Percentiles rank a stretch among this genome's conserved stretches.
Conservation (phyloP, 30 jellyfish, hydroid and myxozoan genomes). For the Sanderia malayensis region DNA sequence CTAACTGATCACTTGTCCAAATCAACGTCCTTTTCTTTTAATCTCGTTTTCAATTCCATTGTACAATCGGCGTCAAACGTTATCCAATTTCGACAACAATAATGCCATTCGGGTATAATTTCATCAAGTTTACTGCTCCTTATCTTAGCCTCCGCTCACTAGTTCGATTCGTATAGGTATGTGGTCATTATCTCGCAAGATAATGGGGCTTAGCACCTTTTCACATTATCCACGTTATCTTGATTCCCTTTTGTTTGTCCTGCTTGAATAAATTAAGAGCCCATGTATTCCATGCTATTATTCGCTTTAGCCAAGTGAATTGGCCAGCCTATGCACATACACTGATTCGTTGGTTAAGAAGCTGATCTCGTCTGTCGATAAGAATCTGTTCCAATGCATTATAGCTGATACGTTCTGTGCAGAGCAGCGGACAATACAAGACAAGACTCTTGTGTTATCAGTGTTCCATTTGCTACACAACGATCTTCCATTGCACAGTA, state of each 20-base stretch:
- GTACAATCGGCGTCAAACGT: constrained; percentile 52
- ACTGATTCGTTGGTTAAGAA: too few relatives aligned
- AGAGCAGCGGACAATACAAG: too few relatives aligned
- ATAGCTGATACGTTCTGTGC: too few relatives aligned
- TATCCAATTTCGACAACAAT: constrained; percentile 53
- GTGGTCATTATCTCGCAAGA: too few relatives aligned
- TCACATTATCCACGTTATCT: not conserved
- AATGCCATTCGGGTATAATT: constrained; percentile 27
- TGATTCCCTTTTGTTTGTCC: not conserved
- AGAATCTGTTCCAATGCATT: too few relatives aligned
- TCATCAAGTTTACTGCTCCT: constrained; percentile 47
- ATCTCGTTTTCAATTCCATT: constrained; percentile 42
- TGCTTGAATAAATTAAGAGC: constrained; percentile 49
- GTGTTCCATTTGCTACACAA: too few relatives aligned
- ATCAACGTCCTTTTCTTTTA: constrained; percentile 39
- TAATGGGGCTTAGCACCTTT: not conserved
- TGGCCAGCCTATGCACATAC: too few relatives aligned
- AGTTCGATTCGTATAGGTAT: not conserved
- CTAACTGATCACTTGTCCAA: constrained; percentile 40
- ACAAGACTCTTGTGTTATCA: too few relatives aligned
- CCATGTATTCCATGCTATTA: constrained; percentile 52
- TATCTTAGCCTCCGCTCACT: not conserved
- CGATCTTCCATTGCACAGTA: too few relatives aligned
- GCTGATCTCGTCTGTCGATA: too few relatives aligned
- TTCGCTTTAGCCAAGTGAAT: too few relatives aligned